Conservation (phyloP, 2,797 vertebrate species). For the Helostoma temminkii region DNA sequence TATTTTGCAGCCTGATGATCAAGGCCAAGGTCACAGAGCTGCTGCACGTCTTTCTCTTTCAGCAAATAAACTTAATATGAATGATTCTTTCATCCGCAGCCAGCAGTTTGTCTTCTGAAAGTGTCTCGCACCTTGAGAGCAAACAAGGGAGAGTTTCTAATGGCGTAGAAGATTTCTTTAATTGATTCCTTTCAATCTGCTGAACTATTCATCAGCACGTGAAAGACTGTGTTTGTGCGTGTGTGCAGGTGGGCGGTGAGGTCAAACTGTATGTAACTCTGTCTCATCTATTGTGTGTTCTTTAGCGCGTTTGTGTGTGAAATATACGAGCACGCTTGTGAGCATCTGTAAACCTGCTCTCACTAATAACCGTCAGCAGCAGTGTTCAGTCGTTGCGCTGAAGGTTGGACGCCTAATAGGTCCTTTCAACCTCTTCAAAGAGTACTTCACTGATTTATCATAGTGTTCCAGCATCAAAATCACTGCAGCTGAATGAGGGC, state of each 20-base stretch:
- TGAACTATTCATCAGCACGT: slow-evolving; percentile 5
- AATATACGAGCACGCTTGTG: no score
- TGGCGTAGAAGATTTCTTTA: background rate
- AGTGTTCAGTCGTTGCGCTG: slow-evolving; percentile 2
- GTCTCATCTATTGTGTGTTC: background rate
- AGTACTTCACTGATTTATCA: background rate
- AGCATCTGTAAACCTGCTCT: background rate
- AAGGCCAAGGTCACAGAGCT: background rate
- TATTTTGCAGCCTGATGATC: background rate
- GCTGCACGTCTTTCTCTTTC: background rate
- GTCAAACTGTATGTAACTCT: background rate
- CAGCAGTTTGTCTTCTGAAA: no score
- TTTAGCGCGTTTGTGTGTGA: background rate
- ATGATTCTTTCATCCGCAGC: background rate
- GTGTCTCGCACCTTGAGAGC: background rate
- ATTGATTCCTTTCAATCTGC: slow-evolving; percentile 8
- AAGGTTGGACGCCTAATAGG: slow-evolving; percentile 15
- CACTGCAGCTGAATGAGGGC: no score
- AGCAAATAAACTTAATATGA: background rate
- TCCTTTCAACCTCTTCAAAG: background rate
- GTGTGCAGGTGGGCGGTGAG: slow-evolving; percentile 7
- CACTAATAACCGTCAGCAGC: background rate
- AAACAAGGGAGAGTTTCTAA: background rate
- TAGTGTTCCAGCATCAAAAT: no score
- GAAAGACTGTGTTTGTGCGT: no score